phyloP scores from a whole-genome alignment of 2,113 vertebrate species.

The Onychostoma macrolepis region DNA sequence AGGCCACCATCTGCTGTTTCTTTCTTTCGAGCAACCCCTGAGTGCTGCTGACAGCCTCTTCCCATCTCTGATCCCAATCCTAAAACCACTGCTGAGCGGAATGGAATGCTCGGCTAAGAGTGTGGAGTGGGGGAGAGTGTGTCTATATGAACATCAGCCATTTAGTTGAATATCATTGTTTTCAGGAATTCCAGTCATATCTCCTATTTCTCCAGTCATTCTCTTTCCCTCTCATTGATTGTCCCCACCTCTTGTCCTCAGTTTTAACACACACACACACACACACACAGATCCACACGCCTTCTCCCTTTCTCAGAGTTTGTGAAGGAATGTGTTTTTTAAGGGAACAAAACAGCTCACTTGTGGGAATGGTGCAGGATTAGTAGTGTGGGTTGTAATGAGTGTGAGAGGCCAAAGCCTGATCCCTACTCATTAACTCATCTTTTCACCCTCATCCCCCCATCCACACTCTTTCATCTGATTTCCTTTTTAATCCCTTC shows the following conservation, averaged over 20 bases:
- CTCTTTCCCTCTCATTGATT: constrained; percentile 16
- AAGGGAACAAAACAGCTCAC: constrained; percentile 84
- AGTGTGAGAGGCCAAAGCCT: constrained; percentile 77
- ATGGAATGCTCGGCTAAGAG: constrained; percentile 88
- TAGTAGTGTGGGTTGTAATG: constrained; percentile 84
- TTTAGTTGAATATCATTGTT: constrained; percentile 32
- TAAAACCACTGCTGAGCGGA: constrained; percentile 73
- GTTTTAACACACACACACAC: background rate
- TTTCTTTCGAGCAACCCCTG: constrained; percentile 88
- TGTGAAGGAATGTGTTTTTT: constrained; percentile 58
- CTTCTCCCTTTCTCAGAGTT: constrained; percentile 45
- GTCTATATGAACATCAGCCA: constrained; percentile 85
- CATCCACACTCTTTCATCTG: constrained; percentile 49
- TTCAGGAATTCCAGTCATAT: constrained; percentile 24
- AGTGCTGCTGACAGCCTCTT: constrained; percentile 82
- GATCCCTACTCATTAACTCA: constrained; percentile 63
- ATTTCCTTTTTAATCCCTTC: constrained; percentile 56
- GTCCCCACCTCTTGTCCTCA: background rate
- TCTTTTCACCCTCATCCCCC: constrained; percentile 57
- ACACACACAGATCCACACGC: background rate
- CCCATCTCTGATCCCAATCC: constrained; percentile 89
- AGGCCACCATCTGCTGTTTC: constrained; percentile 97
- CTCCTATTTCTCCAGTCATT: constrained; percentile 12
- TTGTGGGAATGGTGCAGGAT: constrained; percentile 87
- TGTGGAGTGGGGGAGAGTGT: constrained; percentile 74